Evolutionary conservation across 2,888 invertebrate species (phyloP), one percentile per base, ranked within the genome.

Genomic region (Cerastoderma edule): DNA sequence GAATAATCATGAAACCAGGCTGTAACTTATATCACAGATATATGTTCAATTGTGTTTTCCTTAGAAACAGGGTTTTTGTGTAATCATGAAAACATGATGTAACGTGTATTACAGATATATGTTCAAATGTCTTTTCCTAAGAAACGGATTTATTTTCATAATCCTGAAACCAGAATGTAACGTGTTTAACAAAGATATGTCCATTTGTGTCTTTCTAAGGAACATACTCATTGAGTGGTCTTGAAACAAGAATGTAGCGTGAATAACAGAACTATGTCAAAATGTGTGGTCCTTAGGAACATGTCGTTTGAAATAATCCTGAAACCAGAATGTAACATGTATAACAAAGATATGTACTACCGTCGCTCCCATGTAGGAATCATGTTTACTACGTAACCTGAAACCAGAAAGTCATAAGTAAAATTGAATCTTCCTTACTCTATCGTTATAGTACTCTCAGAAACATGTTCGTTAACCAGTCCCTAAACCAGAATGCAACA

Each of bases 131-230:
- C n/a, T n/a, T n/a, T n/a, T n/a, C n/a, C n/a, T n/a, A n/a, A n/a
- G n/a, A n/a, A n/a, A n/a, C n/a, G n/a, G n/a, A n/a, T n/a, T n/a
- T n/a, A n/a, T n/a, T n/a, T n/a, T n/a, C n/a, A n/a, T 74, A 80
- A 19, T 80, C 76, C 80, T 80, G 67, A 27, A 67, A 39, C 24
- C n/a, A n/a, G n/a, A n/a, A n/a, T n/a, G n/a, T n/a, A n/a, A n/a
- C n/a, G n/a, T n/a, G n/a, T n/a, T n/a, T n/a, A n/a, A n/a, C n/a
- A n/a, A n/a, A n/a, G n/a, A n/a, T n/a, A n/a, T n/a, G n/a, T n/a
- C n/a, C n/a, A n/a, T n/a, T n/a, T n/a, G n/a, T n/a, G n/a, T n/a
- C n/a, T n/a, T n/a, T n/a, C n/a, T n/a, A n/a, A n/a, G n/a, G n/a
- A n/a, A n/a, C n/a, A n/a, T n/a, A n/a, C n/a, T n/a, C n/a, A n/a